Evolutionary conservation across 2,113 vertebrate species (phyloP), one percentile per base, ranked within the genome.

Genomic region (Rhea americana): DNA sequence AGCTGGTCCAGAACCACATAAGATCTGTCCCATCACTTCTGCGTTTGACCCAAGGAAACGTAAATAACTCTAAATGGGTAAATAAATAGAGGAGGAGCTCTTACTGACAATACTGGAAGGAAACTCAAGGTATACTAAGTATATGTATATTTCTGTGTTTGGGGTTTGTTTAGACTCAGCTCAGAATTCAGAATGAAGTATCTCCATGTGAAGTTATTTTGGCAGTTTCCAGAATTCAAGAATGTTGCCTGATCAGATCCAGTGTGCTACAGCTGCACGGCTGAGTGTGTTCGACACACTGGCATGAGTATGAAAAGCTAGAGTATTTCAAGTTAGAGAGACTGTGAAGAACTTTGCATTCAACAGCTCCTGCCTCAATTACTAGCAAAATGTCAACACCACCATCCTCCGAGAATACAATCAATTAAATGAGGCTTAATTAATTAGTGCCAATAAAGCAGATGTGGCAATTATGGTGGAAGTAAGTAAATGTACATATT

Each of bases 361-460:
- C 39, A 30, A 25, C 71, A 76, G 65, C 58, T 70, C 41, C 67
- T 35, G 71, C 82, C 53, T 65, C 30, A 26, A n/a, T 37, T 62
- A 62, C 71, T 53, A 95, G 67, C 55, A 82, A 87, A 95, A 65
- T 78, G 50, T 91, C 63, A 94, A 26, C 53, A 70, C 45, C 30
- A 90, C 53, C 74, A 82, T 93, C 93, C 91, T 95, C 19, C 9
- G 89, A 93, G 77, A 94, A 82, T 53, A 32, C 55, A 87, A 74
- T 82, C 89, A 93, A 91, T 91, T 92, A 87, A 78, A 92, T 3
- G 16, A 77, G 58, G 50, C 67, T 86, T 95, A 82, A 96, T 96
- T 96, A 93, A 94, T 92, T 91, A 87, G 50, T 62, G 55, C 87
- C 75, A 89, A 35, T 82, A 85, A 85, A 95, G 91, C 78, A 94